These are phyloP conservation scores for Lymantria dispar DNA, from an alignment of 2,888 invertebrate species.

Conservation along the genomic window DNA sequence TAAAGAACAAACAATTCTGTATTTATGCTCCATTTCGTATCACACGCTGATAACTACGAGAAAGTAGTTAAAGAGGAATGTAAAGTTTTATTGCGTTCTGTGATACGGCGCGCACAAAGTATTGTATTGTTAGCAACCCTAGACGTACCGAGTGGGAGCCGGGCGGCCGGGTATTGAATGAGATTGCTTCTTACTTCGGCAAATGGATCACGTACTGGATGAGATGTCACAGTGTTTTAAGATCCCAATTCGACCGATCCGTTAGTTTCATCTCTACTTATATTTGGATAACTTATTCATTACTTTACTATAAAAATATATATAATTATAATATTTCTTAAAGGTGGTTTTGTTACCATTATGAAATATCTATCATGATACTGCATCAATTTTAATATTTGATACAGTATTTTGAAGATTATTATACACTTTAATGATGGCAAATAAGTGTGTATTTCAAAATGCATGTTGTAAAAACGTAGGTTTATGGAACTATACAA, in stretches of 20 bases:
- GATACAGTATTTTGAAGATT: no score
- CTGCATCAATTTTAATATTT: no score
- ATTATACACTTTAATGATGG: no score
- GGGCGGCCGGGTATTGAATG: conserved; percentile 78
- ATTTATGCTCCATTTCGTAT: conserved; percentile 64
- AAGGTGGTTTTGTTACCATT: no score
- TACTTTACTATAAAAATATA: no score
- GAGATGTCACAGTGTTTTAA: conserved; percentile 84
- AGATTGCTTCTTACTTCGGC: conserved; percentile 83
- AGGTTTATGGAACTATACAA: no score
- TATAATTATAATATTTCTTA: no score
- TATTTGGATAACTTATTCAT: conserved; percentile 11
- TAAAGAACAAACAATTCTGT: conserved; percentile 42
- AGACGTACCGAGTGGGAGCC: conserved; percentile 39
- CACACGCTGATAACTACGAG: conserved; percentile 68
- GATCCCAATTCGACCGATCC: conserved; percentile 77
- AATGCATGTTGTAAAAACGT: no score
- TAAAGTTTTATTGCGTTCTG: conserved; percentile 77
- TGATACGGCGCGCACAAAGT: conserved; percentile 69
- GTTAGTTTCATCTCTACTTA: conserved; percentile 45
- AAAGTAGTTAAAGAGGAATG: conserved; percentile 78
- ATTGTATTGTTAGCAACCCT: conserved; percentile 75
- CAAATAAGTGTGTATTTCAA: no score
- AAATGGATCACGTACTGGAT: conserved; percentile 84
- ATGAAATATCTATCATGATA: no score